Conservation (phyloP, 2,888 invertebrate genomes). For the Leucophenga maculata region DNA sequence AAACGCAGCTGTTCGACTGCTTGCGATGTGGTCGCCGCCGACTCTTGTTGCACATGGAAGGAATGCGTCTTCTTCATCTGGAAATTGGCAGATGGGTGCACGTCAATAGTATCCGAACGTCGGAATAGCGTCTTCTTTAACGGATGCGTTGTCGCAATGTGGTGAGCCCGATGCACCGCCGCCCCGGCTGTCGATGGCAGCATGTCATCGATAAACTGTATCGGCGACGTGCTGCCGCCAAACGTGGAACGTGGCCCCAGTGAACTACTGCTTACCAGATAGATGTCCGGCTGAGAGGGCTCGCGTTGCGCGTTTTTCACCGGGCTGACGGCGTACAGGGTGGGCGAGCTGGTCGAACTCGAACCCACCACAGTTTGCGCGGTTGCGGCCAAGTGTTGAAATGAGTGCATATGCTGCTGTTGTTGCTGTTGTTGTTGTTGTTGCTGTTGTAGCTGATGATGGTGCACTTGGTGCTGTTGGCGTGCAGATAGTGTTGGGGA, state of each 20-base stretch:
- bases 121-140: constrained; percentile 71
- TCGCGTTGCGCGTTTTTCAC: constrained; percentile 49
- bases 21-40: constrained; percentile 44
- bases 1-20: constrained; percentile 67
- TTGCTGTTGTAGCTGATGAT: constrained; percentile 48
- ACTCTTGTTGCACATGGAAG: constrained; percentile 72
- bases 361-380: constrained; percentile 51
- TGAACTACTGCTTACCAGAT: constrained; percentile 70
- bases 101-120: constrained; percentile 72
- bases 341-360: constrained; percentile 66
- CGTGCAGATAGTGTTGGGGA: constrained; percentile 68
- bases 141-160: constrained; percentile 60
- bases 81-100: constrained; percentile 71
- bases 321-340: constrained; percentile 66
- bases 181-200: constrained; percentile 50
- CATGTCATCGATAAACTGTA: constrained; percentile 68
- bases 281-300: constrained; percentile 68
- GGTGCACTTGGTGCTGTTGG: constrained; percentile 59
- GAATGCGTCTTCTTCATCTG: constrained; percentile 73
- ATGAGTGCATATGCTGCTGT: constrained; percentile 63
- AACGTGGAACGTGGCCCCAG: constrained; percentile 43
- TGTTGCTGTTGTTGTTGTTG: constrained; percentile 58
- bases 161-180: constrained; percentile 57
- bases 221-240: constrained; percentile 67
- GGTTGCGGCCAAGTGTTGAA: constrained; percentile 44